Evolutionary conservation across 1,140 invertebrate genomes (phyloP), one percentile per base, ranked within the genome.

Genomic region (Oreohelix idahoensis): DNA sequence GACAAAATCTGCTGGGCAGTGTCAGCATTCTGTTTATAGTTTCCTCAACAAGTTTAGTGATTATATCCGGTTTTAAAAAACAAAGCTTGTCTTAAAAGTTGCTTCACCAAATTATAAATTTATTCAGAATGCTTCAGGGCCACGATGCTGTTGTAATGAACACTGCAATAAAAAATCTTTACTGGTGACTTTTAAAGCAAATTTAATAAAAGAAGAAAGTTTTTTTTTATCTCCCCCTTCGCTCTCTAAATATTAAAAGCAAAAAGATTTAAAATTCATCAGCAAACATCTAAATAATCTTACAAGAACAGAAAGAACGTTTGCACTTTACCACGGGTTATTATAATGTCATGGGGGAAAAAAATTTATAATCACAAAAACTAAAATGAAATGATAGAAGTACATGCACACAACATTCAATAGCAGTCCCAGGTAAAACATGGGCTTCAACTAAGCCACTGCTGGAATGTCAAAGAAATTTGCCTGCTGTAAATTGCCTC

Each of bases 381-480:
- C 20, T 58, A 58, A 4, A 58, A 2, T 58, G 45, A 15, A 23
- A 58, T 23, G 53, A 4, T n/a, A 58, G 4, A 23, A 10, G 15
- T 20, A 75, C 73, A 73, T 76, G 74, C 23, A 53, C n/a, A 76
- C 74, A 76, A 76, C 15, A 49, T 15, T 20, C 29, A n/a, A 32
- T 29, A 66, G 63, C 5, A 49, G 29, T 63, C 42, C 42, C 15
- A 63, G 42, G n/a, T n/a, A n/a, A n/a, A 78, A 8, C 38, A 66
- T 1, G 20, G 53, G 53, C 36, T 36, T 26, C 20, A 58, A 0
- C 35, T 66, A 79, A 38, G 77, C 77, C 58, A 79, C 49, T 23
- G 58, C 77, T 79, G 77, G 77, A 79, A 79, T 79, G 77, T 79
- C 77, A 39, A 66, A 79, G 63, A 63, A 79, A 38, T 66, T 79